Conservation (phyloP, 2,797 vertebrate genomes). For the Danio kyathit region DNA sequence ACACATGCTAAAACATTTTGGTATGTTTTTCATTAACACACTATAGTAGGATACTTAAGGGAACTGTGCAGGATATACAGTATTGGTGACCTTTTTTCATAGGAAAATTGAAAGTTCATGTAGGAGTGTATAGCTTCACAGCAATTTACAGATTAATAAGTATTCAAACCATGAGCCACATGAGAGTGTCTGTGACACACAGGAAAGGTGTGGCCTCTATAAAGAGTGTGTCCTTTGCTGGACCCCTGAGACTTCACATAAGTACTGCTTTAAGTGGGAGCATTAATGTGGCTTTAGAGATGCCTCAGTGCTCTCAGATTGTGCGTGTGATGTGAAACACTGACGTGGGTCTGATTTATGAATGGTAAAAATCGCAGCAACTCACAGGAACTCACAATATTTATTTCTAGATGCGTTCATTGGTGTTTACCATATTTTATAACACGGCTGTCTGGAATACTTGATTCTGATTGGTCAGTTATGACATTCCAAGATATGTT, state of each 20-base stretch:
- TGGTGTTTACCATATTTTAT: not conserved
- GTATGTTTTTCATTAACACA: not conserved
- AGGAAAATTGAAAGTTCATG: not conserved
- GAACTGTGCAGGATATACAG: not conserved
- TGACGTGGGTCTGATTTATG: not conserved
- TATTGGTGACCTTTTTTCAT: not conserved
- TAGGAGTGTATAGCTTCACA: not conserved
- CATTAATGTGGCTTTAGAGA: slow-evolving; percentile 17
- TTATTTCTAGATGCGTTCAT: not conserved
- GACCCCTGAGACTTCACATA: slow-evolving; percentile 21
- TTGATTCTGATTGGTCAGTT: too few relatives aligned
- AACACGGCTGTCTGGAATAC: too few relatives aligned
- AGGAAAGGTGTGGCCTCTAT: slow-evolving; percentile 10
- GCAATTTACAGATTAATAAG: slow-evolving; percentile 31
- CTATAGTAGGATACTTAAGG: not conserved
- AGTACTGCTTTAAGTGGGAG: slow-evolving; percentile 26
- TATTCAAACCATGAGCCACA: slow-evolving; percentile 2
- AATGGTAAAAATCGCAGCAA: slow-evolving; percentile 21
- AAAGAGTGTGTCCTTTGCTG: slow-evolving; percentile 1
- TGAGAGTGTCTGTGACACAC: slow-evolving; percentile 26
- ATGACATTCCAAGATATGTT: too few relatives aligned
- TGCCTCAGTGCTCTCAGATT: not conserved
- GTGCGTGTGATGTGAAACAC: slow-evolving; percentile 1
- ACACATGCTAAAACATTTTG: not conserved
- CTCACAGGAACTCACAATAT: not conserved